Percentiles rank a stretch among this genome's conserved stretches.
Conservation (phyloP, 2,113 vertebrate species). For the Cettia cetti region DNA sequence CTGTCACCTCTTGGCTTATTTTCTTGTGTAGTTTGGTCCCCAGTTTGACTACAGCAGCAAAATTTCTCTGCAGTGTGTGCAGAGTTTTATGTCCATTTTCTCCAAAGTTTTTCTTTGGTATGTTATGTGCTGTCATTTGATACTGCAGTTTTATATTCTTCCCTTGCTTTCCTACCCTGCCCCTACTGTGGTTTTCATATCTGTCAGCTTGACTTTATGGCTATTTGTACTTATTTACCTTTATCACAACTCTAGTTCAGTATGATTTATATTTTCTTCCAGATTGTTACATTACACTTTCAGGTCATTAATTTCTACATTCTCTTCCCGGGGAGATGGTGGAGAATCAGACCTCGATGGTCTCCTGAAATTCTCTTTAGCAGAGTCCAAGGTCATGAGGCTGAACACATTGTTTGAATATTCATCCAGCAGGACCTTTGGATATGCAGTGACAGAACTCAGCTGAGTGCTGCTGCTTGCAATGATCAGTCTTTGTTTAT, state of each 20-base stretch:
- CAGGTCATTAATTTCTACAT: neutral
- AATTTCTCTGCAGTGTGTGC: neutral
- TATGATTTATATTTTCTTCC: neutral
- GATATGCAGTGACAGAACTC: constrained; percentile 26
- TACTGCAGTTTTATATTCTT: neutral
- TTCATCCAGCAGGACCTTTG: constrained; percentile 62
- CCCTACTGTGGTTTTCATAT: neutral
- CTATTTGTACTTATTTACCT: neutral
- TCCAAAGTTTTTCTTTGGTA: neutral
- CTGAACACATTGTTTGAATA: constrained; percentile 60
- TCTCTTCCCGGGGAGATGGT: neutral
- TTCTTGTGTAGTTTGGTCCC: neutral
- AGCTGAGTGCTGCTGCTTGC: constrained; percentile 52
- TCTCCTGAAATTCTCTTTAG: constrained; percentile 52
- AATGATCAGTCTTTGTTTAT: constrained; percentile 53
- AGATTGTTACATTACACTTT: neutral
- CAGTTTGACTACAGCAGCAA: neutral
- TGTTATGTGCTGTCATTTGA: neutral
- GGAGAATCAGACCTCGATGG: neutral
- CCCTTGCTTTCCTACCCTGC: neutral
- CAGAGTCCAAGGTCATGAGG: constrained; percentile 29
- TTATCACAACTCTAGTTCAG: neutral
- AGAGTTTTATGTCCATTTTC: neutral
- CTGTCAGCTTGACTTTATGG: neutral
- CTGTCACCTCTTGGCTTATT: neutral